A percentile compares a stretch with the other conserved stretches of the same genome.
Conservation (phyloP, 2,888 invertebrate genomes). For the Adela reaumurella region DNA sequence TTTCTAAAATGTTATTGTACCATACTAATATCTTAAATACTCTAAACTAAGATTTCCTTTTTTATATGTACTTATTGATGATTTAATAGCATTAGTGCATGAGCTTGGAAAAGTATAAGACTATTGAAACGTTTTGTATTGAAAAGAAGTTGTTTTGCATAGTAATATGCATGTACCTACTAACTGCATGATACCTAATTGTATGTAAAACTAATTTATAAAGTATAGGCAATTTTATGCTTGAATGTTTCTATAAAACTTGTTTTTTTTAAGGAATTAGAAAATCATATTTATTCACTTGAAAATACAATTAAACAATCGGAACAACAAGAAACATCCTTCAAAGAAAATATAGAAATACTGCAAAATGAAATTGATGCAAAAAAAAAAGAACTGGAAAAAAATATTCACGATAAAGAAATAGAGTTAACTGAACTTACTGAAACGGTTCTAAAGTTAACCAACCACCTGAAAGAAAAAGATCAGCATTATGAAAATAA, state of each 20-base stretch:
- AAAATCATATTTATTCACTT: constrained; percentile 22
- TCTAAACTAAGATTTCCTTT: not conserved
- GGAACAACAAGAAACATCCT: constrained; percentile 16
- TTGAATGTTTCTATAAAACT: no score
- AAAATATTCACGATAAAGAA: not conserved
- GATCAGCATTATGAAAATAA: not conserved
- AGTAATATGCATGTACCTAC: no score
- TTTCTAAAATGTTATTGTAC: no score
- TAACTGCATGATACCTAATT: no score
- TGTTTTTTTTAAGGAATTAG: constrained; percentile 17
- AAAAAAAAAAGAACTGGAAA: constrained; percentile 18
- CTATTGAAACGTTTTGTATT: no score
- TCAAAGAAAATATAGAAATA: constrained; percentile 17
- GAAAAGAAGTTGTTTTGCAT: no score
- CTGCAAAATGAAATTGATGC: constrained; percentile 17
- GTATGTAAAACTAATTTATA: no score
- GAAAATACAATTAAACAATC: constrained; percentile 19
- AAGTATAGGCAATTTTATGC: no score
- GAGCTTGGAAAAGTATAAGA: no score
- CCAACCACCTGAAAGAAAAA: not conserved
- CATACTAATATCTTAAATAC: not conserved
- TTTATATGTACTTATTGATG: not conserved
- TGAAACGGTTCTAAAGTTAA: not conserved
- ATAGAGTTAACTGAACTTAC: not conserved
- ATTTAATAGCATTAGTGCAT: not conserved